These are phyloP conservation scores for Marisa cornuarietis DNA, from an alignment of 1,140 invertebrate genomes.

Conservation along the genomic window DNA sequence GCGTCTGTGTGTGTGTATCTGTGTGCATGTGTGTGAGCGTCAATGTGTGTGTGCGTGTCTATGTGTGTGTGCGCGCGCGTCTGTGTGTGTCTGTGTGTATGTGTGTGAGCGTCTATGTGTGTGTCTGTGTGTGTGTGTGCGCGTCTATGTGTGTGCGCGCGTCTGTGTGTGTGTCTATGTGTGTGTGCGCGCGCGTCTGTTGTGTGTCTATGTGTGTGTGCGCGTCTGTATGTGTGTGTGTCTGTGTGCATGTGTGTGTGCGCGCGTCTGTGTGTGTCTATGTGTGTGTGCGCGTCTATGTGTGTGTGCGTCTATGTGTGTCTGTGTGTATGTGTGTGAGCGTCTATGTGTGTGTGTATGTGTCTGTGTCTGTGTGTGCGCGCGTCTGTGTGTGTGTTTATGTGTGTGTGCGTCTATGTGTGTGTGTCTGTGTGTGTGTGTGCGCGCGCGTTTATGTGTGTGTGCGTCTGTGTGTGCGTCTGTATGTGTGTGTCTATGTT, in stretches of 20 bases:
- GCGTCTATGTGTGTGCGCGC: no score
- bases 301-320: background rate
- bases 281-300: background rate
- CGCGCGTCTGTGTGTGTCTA: background rate
- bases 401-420: background rate
- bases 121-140: background rate
- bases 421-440: constrained; percentile 6
- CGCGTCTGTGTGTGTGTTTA: background rate
- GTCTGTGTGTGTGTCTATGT: background rate
- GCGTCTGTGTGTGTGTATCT: background rate
- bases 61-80: background rate
- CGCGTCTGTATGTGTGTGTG: background rate
- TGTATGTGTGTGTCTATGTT: background rate
- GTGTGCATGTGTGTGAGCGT: background rate
- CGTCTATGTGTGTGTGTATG: background rate
- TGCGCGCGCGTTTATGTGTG: background rate
- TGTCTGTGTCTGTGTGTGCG: background rate
- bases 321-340: background rate
- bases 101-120: background rate
- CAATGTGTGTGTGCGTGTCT: background rate
- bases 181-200: no score
- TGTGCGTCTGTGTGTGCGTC: background rate
- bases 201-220: no score
- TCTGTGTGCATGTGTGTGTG: background rate
- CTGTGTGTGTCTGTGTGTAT: constrained; percentile 2